A percentile compares a stretch with the other conserved stretches of the same genome.
phyloP scores from a whole-genome alignment of 2,888 invertebrate species.

The Leuctra nigra region DNA sequence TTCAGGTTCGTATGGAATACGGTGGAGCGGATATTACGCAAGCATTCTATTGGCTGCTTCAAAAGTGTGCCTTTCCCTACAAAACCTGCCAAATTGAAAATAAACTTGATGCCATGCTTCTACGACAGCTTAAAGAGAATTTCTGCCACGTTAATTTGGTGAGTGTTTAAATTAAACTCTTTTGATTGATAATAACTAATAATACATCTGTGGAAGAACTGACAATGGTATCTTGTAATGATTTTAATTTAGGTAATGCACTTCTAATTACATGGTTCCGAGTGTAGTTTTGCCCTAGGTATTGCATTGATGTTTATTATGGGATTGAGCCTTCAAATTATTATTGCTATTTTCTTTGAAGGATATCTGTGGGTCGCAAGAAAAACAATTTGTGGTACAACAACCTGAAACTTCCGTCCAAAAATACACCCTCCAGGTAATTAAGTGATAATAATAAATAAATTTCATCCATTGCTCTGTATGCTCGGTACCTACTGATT shows the following conservation, averaged over 20 bases:
- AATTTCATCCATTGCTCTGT: no score
- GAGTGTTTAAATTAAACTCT: slow-evolving; percentile 24
- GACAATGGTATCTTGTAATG: no score
- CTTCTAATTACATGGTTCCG: no score
- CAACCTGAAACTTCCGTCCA: slow-evolving; percentile 61
- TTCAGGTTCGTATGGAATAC: slow-evolving; percentile 64
- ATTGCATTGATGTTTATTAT: no score
- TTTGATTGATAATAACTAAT: no score
- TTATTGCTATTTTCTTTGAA: no score
- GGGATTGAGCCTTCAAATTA: no score
- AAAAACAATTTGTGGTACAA: slow-evolving; percentile 68
- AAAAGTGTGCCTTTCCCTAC: slow-evolving; percentile 86
- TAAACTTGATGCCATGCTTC: slow-evolving; percentile 68
- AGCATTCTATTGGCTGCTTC: slow-evolving; percentile 79
- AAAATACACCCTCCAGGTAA: slow-evolving; percentile 64
- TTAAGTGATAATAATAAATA: no score
- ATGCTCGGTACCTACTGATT: no score
- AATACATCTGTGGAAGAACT: no score
- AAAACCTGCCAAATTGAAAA: slow-evolving; percentile 68
- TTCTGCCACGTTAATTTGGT: slow-evolving; percentile 84
- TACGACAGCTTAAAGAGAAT: slow-evolving; percentile 80
- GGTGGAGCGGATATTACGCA: slow-evolving; percentile 90
- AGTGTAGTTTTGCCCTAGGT: no score
- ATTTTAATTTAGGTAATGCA: no score
- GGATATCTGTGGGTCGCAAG: slow-evolving; percentile 83